Percentiles rank a stretch among this genome's conserved stretches.
Conservation (phyloP, 1,140 invertebrate genomes). For the Ooceraea biroi region DNA sequence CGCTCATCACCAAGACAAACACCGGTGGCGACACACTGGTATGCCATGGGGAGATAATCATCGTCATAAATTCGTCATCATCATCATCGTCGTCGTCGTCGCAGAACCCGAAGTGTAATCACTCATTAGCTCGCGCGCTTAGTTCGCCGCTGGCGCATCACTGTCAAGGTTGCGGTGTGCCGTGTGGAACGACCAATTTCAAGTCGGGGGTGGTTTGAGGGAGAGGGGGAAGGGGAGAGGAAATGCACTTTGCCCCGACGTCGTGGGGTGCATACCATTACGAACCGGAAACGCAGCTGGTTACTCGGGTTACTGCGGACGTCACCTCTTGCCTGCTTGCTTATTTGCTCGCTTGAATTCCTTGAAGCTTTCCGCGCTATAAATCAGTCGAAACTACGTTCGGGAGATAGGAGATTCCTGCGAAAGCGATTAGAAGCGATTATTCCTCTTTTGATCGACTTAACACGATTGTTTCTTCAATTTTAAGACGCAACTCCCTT, state of each 20-base stretch:
- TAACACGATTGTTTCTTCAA: too few relatives aligned
- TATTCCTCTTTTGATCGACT: too few relatives aligned
- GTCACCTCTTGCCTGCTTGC: not conserved
- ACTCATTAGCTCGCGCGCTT: slow-evolving; percentile 75
- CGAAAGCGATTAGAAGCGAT: not conserved
- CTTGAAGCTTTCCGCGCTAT: not conserved
- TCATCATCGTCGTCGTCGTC: slow-evolving; percentile 74
- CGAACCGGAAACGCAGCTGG: slow-evolving; percentile 18
- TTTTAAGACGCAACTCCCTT: too few relatives aligned
- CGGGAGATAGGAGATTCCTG: not conserved
- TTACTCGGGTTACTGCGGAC: slow-evolving; percentile 5
- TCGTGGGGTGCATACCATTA: not conserved
- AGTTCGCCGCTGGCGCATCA: slow-evolving; percentile 68
- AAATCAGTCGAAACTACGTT: not conserved
- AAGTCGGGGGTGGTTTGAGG: slow-evolving; percentile 52
- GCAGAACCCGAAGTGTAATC: slow-evolving; percentile 78
- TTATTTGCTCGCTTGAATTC: not conserved
- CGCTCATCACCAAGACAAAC: slow-evolving; percentile 71
- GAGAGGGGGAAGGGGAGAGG: not conserved
- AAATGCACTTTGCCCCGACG: not conserved
- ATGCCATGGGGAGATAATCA: slow-evolving; percentile 76
- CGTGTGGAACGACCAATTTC: slow-evolving; percentile 79
- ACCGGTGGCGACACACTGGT: slow-evolving; percentile 78
- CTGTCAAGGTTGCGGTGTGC: slow-evolving; percentile 69
- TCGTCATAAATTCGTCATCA: slow-evolving; percentile 81